Evolutionary conservation across 2,113 vertebrate genomes (phyloP).

Genomic region (Cheilinus undulatus): DNA sequence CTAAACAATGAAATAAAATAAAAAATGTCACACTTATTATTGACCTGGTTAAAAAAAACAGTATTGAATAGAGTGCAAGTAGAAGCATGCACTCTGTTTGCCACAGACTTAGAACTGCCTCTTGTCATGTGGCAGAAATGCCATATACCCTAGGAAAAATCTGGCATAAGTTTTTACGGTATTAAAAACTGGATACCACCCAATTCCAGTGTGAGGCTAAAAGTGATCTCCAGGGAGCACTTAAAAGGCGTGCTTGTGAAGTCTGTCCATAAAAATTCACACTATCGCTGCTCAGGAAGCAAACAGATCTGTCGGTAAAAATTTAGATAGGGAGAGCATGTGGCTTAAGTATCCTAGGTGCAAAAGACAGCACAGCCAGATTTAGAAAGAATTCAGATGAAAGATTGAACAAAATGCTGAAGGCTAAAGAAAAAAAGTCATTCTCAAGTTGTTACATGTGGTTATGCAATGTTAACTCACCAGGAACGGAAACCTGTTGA

Average conservation of each 20-base stretch:
- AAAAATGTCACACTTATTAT: too few species aligned
- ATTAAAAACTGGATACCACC: too few species aligned
- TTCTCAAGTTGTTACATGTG: too few species aligned
- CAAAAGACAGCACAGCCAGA: neutral
- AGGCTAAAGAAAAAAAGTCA: neutral
- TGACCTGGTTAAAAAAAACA: too few species aligned
- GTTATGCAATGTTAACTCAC: conserved; percentile 1
- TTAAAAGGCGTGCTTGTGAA: neutral
- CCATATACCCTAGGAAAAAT: too few species aligned
- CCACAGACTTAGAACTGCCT: too few species aligned
- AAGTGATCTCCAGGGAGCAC: neutral
- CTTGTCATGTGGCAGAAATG: too few species aligned
- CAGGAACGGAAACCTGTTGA: neutral
- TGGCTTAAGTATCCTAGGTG: neutral
- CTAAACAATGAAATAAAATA: too few species aligned
- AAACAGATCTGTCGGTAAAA: neutral
- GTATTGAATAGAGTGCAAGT: too few species aligned
- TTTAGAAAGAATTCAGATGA: neutral
- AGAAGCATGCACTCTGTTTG: too few species aligned
- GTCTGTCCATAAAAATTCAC: neutral
- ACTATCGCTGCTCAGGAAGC: neutral
- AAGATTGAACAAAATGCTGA: neutral
- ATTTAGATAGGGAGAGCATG: neutral
- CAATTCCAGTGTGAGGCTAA: neutral
- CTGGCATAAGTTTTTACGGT: too few species aligned